Evolutionary conservation across 2,113 vertebrate species (phyloP), one percentile per base, ranked within the genome.

Genomic region (Bambusicola thoracicus): DNA sequence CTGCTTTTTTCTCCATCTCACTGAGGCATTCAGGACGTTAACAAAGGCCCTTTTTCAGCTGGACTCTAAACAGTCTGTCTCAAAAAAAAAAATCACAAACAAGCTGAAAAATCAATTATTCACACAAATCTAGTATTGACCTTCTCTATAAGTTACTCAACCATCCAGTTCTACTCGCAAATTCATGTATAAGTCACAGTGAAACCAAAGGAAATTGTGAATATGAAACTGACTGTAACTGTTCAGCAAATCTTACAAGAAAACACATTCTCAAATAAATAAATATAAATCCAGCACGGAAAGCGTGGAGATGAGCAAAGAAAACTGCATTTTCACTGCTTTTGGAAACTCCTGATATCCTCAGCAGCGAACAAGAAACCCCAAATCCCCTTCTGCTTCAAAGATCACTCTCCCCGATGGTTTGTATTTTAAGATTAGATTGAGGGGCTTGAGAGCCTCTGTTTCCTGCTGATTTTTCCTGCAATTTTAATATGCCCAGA

Each of bases 91-190:
- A 87, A 91, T 88, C 93, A 95, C 88, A 96, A 96, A 94, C 95
- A 93, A 88, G 95, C 92, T 92, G 88, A 95, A 96, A 96, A 96
- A 96, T 96, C 95, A 96, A 96, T 96, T 96, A 94, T 96, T 93
- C 96, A 96, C 92, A 96, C 95, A 96, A 96, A 93, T 96, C 93
- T 90, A 66, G 85, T 88, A 95, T 93, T 95, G 93, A 94, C 90
- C 93, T 85, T 90, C 92, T 91, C 87, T 81, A 68, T 95, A 95
- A 95, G 94, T 92, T 95, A 93, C 82, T 84, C 44, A 84, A 62
- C n/a, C 58, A 72, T 88, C 59, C 75, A 74, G 43, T 87, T 93
- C 87, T 75, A 59, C 75, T 72, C 68, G 79, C n/a, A 75, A 92
- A 94, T 95, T 93, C 85, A 55, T 83, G 78, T 83, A n/a, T 80